Percentiles rank a stretch among this genome's conserved stretches.
These are phyloP conservation scores for Benthosema pterotum DNA, from an alignment of 2,797 vertebrate species.

Conservation along the genomic window DNA sequence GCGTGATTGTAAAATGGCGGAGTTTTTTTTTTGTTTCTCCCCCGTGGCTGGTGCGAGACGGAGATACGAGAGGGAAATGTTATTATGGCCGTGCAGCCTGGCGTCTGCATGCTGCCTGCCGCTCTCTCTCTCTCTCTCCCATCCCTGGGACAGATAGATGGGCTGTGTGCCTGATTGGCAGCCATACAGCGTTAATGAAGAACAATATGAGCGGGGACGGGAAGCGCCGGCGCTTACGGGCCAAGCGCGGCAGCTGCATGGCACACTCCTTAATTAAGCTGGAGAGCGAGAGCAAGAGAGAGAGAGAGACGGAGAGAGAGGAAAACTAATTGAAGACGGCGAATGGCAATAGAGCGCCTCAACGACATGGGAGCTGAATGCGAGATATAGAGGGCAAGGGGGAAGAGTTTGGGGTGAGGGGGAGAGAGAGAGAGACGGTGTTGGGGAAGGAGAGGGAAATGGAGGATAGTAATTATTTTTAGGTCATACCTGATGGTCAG, in stretches of 20 bases:
- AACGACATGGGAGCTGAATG: not conserved
- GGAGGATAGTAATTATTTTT: conserved; percentile 34
- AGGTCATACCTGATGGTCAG: conserved; percentile 33
- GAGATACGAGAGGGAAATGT: conserved; percentile 66
- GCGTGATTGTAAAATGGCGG: conserved; percentile 41
- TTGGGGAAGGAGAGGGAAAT: conserved; percentile 21
- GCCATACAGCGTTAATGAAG: conserved; percentile 68
- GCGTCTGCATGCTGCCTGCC: conserved; percentile 17
- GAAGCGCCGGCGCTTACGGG: conserved; percentile 42
- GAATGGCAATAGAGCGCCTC: not conserved
- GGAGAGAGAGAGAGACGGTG: conserved; percentile 20
- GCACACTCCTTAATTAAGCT: conserved; percentile 73
- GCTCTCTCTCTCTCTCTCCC: conserved; percentile 35
- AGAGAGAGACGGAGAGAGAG: conserved; percentile 43
- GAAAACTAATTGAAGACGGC: conserved; percentile 2
- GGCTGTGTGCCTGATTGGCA: conserved; percentile 71
- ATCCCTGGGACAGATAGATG: conserved; percentile 64
- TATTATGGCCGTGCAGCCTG: conserved; percentile 54
- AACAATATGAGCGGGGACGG: conserved; percentile 60
- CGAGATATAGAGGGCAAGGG: not conserved
- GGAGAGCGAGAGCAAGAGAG: conserved; percentile 46
- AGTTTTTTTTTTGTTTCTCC: too few relatives aligned
- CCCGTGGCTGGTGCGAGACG: conserved; percentile 53
- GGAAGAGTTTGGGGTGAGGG: not conserved
- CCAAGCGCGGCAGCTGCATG: conserved; percentile 66